Evolutionary conservation across 2,113 vertebrate genomes (phyloP).

Genomic region (Alosa alosa): DNA sequence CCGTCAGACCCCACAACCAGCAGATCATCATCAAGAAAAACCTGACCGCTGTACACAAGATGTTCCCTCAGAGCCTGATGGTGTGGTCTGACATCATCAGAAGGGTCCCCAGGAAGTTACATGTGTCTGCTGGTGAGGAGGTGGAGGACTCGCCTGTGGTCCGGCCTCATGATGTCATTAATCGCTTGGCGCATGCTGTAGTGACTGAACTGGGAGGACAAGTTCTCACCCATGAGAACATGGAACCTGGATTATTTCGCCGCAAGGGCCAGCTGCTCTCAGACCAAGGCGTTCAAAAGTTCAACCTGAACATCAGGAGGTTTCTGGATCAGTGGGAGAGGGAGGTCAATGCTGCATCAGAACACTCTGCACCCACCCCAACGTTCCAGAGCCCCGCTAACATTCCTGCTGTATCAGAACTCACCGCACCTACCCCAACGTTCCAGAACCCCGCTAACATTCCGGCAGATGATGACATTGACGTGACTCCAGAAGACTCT

Average conservation of each 20-base stretch:
- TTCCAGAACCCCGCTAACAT: too few species aligned
- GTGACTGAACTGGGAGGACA: constrained; percentile 58
- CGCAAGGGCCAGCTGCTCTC: constrained; percentile 70
- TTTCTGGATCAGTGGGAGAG: constrained; percentile 73
- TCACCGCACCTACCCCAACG: too few species aligned
- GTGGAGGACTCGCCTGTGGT: too few species aligned
- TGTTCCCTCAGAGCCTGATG: neutral
- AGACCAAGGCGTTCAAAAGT: constrained; percentile 70
- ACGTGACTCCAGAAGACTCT: too few species aligned
- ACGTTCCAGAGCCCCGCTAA: too few species aligned
- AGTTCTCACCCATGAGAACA: constrained; percentile 64
- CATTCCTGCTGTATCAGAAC: too few species aligned
- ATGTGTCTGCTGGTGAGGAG: constrained; percentile 25
- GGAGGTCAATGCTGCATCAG: constrained; percentile 33
- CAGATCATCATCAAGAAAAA: neutral
- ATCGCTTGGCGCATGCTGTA: constrained; percentile 62
- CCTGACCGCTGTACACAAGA: neutral
- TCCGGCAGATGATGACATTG: too few species aligned
- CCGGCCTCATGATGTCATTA: constrained; percentile 48
- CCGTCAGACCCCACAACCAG: neutral
- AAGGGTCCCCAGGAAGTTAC: constrained; percentile 65
- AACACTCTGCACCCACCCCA: too few species aligned
- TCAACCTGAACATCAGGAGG: constrained; percentile 71
- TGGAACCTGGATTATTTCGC: constrained; percentile 68
- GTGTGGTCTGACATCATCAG: constrained; percentile 64